phyloP scores from a whole-genome alignment of 2,113 vertebrate genomes.

The Upupa epops region DNA sequence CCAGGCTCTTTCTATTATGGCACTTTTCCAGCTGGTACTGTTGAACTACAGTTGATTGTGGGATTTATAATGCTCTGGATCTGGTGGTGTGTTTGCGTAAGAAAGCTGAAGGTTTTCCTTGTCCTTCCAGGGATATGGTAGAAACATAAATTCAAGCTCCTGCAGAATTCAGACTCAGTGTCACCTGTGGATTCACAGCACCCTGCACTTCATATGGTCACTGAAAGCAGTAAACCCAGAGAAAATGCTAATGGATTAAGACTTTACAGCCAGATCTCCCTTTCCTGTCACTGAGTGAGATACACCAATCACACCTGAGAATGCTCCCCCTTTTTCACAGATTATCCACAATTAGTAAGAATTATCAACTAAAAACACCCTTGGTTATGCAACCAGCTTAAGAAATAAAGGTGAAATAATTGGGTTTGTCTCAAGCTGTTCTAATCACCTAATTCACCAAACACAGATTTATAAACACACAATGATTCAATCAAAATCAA shows the following conservation, averaged over 20 bases:
- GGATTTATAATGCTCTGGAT: not conserved
- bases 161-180: not conserved
- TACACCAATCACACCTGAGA: not conserved
- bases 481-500: not conserved
- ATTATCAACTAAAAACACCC: not conserved
- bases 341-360: not conserved
- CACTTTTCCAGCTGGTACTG: constrained; percentile 88
- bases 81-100: not conserved
- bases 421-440: not conserved
- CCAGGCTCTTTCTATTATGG: constrained; percentile 91
- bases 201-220: not conserved
- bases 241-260: not conserved
- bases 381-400: not conserved
- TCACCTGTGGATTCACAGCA: not conserved
- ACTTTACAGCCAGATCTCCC: not conserved
- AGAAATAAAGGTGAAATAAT: not conserved
- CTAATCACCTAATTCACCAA: not conserved
- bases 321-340: not conserved
- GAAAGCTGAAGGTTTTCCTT: not conserved
- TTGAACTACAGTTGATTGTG: not conserved
- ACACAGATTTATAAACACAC: not conserved
- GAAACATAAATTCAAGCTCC: not conserved
- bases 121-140: not conserved
- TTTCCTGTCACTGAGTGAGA: not conserved
- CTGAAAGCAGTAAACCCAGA: not conserved